Conservation (phyloP, 2,113 vertebrate species). For the Columbina picui region DNA sequence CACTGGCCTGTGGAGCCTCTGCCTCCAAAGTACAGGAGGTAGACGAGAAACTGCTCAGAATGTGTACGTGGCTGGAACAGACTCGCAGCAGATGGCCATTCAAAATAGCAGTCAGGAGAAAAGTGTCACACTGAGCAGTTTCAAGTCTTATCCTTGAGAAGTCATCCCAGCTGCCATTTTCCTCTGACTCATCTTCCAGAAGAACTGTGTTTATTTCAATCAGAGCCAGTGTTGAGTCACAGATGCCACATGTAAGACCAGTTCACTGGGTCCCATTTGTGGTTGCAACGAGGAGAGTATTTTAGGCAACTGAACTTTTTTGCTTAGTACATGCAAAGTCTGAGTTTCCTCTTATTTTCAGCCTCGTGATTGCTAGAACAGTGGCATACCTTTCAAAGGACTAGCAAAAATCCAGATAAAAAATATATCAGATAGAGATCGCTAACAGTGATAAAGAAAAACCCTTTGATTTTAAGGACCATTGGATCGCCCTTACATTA, state of each 20-base stretch:
- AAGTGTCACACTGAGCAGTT: conserved; percentile 38
- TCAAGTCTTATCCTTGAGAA: conserved; percentile 30
- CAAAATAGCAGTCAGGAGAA: conserved; percentile 56
- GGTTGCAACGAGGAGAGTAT: not conserved
- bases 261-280: not conserved
- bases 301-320: not conserved
- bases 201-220: not conserved
- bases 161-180: conserved; percentile 40
- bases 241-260: not conserved
- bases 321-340: not conserved
- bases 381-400: not conserved
- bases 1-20: not conserved
- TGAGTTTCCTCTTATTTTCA: not conserved
- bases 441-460: not conserved
- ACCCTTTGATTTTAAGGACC: not conserved
- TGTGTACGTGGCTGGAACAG: conserved; percentile 13
- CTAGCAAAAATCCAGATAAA: not conserved
- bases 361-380: not conserved
- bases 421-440: not conserved
- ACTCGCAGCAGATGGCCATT: conserved; percentile 34
- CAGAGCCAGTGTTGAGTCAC: not conserved
- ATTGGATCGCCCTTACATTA: not conserved
- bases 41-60: not conserved
- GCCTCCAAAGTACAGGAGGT: not conserved
- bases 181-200: conserved; percentile 43